A percentile compares a stretch with the other conserved stretches of the same genome.
Evolutionary conservation across 2,888 invertebrate genomes (phyloP).

Genomic region (Elmis aenea): DNA sequence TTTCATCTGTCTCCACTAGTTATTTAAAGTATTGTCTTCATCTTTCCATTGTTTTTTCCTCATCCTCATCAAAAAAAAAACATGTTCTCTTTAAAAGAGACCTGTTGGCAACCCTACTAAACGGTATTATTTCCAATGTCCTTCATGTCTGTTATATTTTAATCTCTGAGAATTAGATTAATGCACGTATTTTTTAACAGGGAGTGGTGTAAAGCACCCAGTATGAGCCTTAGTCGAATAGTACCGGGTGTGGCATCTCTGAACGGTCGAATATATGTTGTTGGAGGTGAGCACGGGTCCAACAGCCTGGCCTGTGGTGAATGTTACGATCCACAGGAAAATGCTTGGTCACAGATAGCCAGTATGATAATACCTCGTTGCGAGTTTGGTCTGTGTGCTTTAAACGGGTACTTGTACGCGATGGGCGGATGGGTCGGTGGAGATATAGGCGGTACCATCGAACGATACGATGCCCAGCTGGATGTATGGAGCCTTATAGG

Average conservation of each 20-base stretch:
- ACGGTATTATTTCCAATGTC: too few relatives aligned
- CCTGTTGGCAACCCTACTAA: too few relatives aligned
- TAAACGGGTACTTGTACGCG: slow-evolving; percentile 78
- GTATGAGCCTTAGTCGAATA: slow-evolving; percentile 80
- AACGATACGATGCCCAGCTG: slow-evolving; percentile 75
- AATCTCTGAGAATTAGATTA: background rate
- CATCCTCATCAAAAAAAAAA: too few relatives aligned
- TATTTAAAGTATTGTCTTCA: too few relatives aligned
- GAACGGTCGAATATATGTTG: slow-evolving; percentile 82
- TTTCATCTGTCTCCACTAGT: too few relatives aligned
- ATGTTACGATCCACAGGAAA: slow-evolving; percentile 61
- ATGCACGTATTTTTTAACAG: too few relatives aligned
- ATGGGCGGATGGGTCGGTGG: slow-evolving; percentile 93
- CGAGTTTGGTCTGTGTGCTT: slow-evolving; percentile 82
- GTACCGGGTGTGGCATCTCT: slow-evolving; percentile 79
- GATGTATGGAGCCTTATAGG: slow-evolving; percentile 76
- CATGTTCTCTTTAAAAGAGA: too few relatives aligned
- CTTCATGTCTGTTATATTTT: slow-evolving; percentile 1
- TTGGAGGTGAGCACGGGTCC: slow-evolving; percentile 87
- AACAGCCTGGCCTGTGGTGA: slow-evolving; percentile 86
- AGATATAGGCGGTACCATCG: slow-evolving; percentile 84
- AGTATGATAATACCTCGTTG: slow-evolving; percentile 81
- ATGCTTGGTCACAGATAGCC: slow-evolving; percentile 44
- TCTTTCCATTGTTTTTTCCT: too few relatives aligned
- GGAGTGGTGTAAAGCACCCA: slow-evolving; percentile 74